These are phyloP conservation scores for Labrus mixtus DNA, from an alignment of 2,113 vertebrate genomes.

Conservation along the genomic window DNA sequence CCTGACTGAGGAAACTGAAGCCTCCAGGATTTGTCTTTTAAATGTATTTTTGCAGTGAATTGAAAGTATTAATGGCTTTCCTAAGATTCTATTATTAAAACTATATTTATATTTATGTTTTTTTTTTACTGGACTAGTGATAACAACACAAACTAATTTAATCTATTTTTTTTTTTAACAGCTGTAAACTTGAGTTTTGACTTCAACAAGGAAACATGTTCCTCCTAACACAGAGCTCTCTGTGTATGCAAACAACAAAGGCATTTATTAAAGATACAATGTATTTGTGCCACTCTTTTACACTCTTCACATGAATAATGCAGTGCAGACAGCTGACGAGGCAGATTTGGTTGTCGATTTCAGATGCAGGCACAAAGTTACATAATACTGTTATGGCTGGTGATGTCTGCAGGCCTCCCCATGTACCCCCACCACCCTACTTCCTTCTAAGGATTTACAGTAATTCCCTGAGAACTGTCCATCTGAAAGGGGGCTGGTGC, in stretches of 20 bases:
- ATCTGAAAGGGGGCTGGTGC: neutral
- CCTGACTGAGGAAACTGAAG: neutral
- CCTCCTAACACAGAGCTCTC: neutral
- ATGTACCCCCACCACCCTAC: constrained; percentile 30
- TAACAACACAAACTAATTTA: neutral
- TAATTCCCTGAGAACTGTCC: neutral
- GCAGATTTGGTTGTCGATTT: constrained; percentile 59
- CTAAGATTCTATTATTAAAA: no score
- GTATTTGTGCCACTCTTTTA: constrained; percentile 47
- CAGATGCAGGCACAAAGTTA: constrained; percentile 48
- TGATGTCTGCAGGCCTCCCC: constrained; percentile 36
- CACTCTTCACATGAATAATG: constrained; percentile 63
- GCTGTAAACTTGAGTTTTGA: neutral
- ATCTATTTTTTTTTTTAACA: neutral
- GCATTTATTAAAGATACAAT: constrained; percentile 40
- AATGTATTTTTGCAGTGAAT: no score
- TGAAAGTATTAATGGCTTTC: no score
- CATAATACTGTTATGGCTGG: constrained; percentile 45
- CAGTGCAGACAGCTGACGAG: constrained; percentile 69
- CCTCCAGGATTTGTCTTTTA: no score
- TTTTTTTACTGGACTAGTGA: neutral
- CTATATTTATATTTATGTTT: no score
- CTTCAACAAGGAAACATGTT: no score
- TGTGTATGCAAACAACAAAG: constrained; percentile 23
- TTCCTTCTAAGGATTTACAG: constrained; percentile 9